Conservation (phyloP, 2,113 vertebrate genomes). For the Rhabdomys dilectus region DNA sequence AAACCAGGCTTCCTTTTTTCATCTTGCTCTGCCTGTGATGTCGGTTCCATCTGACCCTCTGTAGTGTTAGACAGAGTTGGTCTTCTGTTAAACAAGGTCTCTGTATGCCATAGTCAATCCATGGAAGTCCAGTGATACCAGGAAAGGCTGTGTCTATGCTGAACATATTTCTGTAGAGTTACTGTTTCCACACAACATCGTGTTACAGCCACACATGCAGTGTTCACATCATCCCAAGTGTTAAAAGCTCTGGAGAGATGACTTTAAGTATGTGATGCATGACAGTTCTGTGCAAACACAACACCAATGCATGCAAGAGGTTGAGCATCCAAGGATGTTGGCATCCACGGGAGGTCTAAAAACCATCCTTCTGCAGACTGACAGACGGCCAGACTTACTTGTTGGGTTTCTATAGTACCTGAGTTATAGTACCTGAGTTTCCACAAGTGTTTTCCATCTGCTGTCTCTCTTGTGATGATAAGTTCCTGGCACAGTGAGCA, state of each 20-base stretch:
- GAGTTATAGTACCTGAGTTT: neutral
- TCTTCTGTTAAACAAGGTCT: neutral
- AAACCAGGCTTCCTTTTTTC: neutral
- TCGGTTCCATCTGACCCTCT: neutral
- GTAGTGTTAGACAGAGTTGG: no score
- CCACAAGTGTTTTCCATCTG: no score
- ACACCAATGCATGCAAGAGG: neutral
- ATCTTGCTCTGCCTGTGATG: neutral
- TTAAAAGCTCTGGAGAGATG: no score
- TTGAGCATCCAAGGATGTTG: no score
- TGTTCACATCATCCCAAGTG: no score
- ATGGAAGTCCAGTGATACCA: rapidly evolving
- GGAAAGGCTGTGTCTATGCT: neutral
- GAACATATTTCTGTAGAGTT: neutral
- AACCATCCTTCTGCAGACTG: no score
- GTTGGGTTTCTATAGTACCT: neutral
- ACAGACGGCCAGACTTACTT: neutral
- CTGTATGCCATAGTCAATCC: neutral
- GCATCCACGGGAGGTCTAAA: neutral
- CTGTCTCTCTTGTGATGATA: neutral
- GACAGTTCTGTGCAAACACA: neutral
- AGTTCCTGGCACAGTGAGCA: neutral
- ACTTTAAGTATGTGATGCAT: neutral
- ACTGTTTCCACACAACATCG: neutral
- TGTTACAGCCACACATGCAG: neutral